Evolutionary conservation across 2,888 invertebrate genomes (phyloP).

Genomic region (Abrostola triplasia): DNA sequence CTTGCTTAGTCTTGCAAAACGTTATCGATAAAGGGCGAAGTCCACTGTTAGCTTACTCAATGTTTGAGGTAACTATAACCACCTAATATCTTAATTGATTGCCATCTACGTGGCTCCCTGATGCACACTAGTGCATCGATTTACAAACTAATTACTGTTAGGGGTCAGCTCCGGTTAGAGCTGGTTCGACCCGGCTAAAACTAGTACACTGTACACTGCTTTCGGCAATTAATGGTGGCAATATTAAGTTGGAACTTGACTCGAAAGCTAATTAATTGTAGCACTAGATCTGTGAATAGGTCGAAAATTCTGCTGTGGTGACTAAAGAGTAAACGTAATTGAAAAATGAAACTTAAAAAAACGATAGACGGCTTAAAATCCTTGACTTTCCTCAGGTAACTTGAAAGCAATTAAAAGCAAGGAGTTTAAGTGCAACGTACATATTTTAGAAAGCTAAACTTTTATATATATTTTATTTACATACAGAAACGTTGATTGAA

Average conservation of each 20-base stretch:
- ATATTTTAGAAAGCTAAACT: no score
- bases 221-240: constrained; percentile 2
- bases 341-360: no score
- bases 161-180: constrained; percentile 17
- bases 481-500: no score
- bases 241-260: constrained; percentile 4
- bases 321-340: no score
- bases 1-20: constrained; percentile 22
- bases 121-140: constrained; percentile 31
- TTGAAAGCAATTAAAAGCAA: no score
- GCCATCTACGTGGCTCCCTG: constrained; percentile 20
- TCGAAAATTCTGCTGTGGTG: no score
- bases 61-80: constrained; percentile 20
- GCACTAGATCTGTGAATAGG: no score
- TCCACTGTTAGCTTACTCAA: constrained; percentile 18
- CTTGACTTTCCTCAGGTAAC: no score
- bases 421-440: no score
- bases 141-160: constrained; percentile 37
- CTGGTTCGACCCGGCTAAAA: constrained; percentile 17
- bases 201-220: constrained; percentile 6
- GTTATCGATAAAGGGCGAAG: constrained; percentile 3
- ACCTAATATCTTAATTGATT: constrained; percentile 46
- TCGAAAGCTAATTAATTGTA: background rate
- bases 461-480: no score
- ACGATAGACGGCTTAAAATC: no score